Evolutionary conservation across 1,140 invertebrate genomes (phyloP).

Genomic region (Drosophila azteca): DNA sequence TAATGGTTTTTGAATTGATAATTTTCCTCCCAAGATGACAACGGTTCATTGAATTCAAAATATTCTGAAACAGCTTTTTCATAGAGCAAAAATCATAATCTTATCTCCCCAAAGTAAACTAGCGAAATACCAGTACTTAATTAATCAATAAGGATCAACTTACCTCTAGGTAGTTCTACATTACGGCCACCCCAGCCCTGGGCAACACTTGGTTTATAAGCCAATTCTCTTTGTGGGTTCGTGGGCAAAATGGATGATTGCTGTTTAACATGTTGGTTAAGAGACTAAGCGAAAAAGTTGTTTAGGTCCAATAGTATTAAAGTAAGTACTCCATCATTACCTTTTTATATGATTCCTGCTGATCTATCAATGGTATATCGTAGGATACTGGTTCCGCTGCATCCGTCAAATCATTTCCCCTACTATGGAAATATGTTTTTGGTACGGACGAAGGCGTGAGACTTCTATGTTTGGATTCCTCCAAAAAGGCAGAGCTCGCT

Average conservation of each 20-base stretch:
- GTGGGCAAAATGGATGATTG: constrained; percentile 13
- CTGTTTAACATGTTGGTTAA: not conserved
- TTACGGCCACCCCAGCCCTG: constrained; percentile 85
- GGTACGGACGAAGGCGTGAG: constrained; percentile 7
- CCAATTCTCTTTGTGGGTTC: constrained; percentile 72
- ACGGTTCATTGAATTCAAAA: constrained; percentile 15
- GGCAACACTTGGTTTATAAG: constrained; percentile 85
- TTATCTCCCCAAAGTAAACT: too few species aligned
- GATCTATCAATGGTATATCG: not conserved
- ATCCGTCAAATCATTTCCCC: constrained; percentile 31
- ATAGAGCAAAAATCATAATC: too few species aligned
- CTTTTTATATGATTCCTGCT: constrained; percentile 23
- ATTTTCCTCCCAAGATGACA: constrained; percentile 1
- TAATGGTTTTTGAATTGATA: not conserved
- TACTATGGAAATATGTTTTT: constrained; percentile 29
- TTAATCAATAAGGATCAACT: constrained; percentile 5
- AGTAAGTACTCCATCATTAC: constrained; percentile 8
- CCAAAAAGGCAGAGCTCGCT: constrained; percentile 88
- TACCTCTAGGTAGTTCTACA: constrained; percentile 76
- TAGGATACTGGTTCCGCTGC: not conserved
- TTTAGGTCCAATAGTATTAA: not conserved
- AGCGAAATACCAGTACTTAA: too few species aligned
- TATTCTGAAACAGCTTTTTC: constrained; percentile 39
- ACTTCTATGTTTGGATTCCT: constrained; percentile 55
- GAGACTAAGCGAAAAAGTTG: not conserved